These are phyloP conservation scores for Knipowitschia caucasica DNA, from an alignment of 2,797 vertebrate species.

Conservation along the genomic window DNA sequence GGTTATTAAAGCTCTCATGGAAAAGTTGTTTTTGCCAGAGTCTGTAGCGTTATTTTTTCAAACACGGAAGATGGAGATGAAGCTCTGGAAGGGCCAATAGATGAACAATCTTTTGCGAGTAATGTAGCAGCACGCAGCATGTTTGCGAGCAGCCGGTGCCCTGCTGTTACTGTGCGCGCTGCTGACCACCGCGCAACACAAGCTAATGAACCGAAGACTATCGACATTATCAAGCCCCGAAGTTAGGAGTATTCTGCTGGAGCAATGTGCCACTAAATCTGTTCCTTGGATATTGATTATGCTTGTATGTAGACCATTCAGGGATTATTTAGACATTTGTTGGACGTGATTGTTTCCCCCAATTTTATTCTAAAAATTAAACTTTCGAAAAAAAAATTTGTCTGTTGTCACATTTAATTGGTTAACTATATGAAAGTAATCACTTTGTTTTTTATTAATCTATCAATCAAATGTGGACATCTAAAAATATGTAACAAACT, in stretches of 20 bases:
- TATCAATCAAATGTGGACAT: too few species aligned
- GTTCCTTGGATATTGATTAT: not conserved
- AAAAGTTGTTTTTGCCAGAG: not conserved
- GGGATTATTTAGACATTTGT: not conserved
- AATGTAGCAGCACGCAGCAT: slow-evolving; percentile 1
- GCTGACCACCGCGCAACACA: not conserved
- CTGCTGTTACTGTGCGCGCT: slow-evolving; percentile 2
- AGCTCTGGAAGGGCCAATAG: not conserved
- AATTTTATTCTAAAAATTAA: too few species aligned
- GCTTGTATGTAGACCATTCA: not conserved
- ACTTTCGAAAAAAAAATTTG: too few species aligned
- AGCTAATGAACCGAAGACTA: not conserved
- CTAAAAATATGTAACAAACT: too few species aligned
- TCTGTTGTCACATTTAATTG: too few species aligned
- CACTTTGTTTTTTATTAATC: too few species aligned
- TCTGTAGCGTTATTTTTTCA: slow-evolving; percentile 1
- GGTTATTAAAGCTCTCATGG: not conserved
- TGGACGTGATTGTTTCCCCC: too few species aligned
- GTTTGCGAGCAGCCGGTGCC: slow-evolving; percentile 2
- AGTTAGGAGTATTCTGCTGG: not conserved
- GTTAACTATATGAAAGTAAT: too few species aligned
- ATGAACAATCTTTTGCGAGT: not conserved
- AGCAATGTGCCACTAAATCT: not conserved
- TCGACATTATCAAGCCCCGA: not conserved
- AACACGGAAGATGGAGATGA: slow-evolving; percentile 8